phyloP scores from a whole-genome alignment of 2,113 vertebrate genomes.

The Gnathonemus longibarbis region DNA sequence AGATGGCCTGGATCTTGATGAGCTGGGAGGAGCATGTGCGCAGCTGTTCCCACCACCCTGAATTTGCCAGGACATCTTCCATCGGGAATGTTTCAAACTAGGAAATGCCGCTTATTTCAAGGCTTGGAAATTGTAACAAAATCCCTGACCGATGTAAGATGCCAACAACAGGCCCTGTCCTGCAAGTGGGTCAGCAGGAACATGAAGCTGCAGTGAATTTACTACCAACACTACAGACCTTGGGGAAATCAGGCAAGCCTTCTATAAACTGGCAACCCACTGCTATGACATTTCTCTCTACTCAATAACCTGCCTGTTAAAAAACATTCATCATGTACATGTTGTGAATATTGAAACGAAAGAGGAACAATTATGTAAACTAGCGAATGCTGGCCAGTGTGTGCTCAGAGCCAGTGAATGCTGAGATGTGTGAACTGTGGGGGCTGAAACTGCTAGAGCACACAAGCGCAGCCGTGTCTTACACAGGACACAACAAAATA shows the following conservation, averaged over 20 bases:
- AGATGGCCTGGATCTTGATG: conserved; percentile 56
- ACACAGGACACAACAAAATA: conserved; percentile 1
- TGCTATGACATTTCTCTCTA: conserved; percentile 3
- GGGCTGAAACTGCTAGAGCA: conserved; percentile 12
- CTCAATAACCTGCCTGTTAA: conserved; percentile 10
- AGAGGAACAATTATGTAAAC: conserved; percentile 18
- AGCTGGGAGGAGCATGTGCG: conserved; percentile 22
- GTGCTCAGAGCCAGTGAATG: neutral
- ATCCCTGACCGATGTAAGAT: neutral
- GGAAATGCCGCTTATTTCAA: neutral
- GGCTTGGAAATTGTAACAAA: neutral
- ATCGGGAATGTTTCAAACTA: neutral
- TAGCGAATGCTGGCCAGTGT: conserved; percentile 1
- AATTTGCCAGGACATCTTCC: neutral
- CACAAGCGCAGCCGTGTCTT: neutral
- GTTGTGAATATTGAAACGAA: conserved; percentile 16
- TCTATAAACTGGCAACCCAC: conserved; percentile 42
- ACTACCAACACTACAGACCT: conserved; percentile 29
- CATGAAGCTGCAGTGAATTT: conserved; percentile 48
- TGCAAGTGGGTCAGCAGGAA: neutral
- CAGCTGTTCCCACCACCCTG: neutral
- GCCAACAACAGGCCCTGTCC: neutral
- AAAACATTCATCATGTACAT: conserved; percentile 15
- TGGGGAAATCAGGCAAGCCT: conserved; percentile 52
- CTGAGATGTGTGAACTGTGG: conserved; percentile 13